Conservation (phyloP, 2,113 vertebrate species). For the Cinclus cinclus region DNA sequence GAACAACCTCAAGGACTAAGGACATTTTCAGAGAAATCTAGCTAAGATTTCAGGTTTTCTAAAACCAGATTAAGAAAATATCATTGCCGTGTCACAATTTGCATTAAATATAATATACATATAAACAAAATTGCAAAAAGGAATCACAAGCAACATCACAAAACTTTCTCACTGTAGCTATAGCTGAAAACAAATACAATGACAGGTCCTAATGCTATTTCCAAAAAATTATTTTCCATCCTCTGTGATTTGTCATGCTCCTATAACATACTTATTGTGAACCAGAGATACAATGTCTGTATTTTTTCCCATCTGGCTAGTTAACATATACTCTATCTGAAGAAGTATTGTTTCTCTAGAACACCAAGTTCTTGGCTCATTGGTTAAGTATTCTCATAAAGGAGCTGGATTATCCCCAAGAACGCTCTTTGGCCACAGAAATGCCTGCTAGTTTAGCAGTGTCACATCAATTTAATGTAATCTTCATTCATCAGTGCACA, state of each 20-base stretch:
- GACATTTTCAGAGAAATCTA: background rate
- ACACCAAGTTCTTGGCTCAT: background rate
- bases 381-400: background rate
- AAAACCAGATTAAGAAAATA: background rate
- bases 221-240: background rate
- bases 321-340: background rate
- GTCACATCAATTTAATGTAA: background rate
- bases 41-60: background rate
- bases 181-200: background rate
- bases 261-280: background rate
- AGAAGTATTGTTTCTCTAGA: background rate
- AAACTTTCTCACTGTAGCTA: background rate
- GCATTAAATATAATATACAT: background rate
- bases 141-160: background rate
- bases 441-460: background rate
- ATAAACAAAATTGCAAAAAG: background rate
- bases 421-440: background rate
- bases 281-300: background rate
- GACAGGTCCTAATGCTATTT: background rate
- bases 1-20: background rate
- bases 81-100: background rate
- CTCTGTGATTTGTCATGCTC: accelerated
- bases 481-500: background rate
- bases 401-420: background rate
- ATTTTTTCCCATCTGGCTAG: background rate